These are phyloP conservation scores for Ochotona princeps DNA, from an alignment of 2,113 vertebrate genomes.

Conservation along the genomic window DNA sequence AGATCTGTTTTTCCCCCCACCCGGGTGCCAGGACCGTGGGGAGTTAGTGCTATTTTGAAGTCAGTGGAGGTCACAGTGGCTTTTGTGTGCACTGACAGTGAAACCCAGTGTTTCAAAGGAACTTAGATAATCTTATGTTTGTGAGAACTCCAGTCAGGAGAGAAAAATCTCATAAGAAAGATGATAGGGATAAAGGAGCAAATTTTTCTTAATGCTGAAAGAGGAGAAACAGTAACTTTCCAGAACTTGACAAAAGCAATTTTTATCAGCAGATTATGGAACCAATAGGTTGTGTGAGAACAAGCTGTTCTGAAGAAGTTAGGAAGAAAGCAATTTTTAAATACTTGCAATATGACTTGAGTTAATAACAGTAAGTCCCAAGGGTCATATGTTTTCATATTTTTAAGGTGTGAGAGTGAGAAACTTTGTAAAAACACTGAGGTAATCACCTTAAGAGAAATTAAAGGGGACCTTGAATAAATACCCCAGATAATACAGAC, in stretches of 20 bases:
- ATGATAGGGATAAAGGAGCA: constrained; percentile 53
- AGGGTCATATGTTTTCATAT: background rate
- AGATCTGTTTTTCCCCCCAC: no score
- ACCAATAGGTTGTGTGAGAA: background rate
- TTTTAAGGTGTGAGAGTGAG: background rate
- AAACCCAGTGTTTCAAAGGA: constrained; percentile 30
- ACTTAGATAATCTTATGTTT: constrained; percentile 59
- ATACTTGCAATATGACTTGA: background rate
- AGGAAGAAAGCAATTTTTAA: background rate
- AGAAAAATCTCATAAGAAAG: background rate
- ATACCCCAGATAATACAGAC: background rate
- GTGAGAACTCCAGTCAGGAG: constrained; percentile 64
- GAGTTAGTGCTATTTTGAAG: no score
- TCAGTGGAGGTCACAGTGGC: no score
- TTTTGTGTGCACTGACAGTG: no score
- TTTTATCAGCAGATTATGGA: background rate
- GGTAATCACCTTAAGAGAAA: background rate
- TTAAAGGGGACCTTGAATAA: background rate
- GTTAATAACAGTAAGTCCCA: background rate
- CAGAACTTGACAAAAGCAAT: constrained; percentile 7
- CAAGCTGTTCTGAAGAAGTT: background rate
- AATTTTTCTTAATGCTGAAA: background rate
- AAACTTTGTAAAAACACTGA: background rate
- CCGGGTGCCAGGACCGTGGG: no score
- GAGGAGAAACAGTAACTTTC: constrained; percentile 30